Conservation (phyloP, 2,113 vertebrate genomes). For the Thomomys bottae region DNA sequence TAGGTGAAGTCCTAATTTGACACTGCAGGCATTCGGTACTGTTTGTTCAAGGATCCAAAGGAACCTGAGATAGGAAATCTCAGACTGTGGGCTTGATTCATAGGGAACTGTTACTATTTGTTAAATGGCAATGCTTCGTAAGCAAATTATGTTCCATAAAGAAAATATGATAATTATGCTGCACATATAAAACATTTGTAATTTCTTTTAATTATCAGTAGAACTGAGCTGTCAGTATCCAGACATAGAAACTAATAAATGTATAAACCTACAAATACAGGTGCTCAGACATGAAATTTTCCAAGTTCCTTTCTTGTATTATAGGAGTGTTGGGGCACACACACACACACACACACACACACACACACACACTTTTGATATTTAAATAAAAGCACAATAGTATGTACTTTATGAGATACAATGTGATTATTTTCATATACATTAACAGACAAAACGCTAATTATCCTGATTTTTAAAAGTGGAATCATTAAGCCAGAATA, state of each 20-base stretch:
- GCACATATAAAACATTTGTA: slow-evolving; percentile 67
- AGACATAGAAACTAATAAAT: slow-evolving; percentile 51
- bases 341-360: too few species aligned
- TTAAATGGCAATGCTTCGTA: slow-evolving; percentile 74
- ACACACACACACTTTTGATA: neutral
- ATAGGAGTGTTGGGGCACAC: too few species aligned
- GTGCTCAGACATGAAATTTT: neutral
- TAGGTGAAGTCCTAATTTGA: slow-evolving; percentile 85
- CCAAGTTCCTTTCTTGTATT: neutral
- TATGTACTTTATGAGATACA: neutral
- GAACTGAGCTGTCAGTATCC: neutral
- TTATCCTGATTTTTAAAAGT: too few species aligned
- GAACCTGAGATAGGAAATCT: slow-evolving; percentile 79
- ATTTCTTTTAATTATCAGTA: slow-evolving; percentile 56
- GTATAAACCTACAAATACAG: neutral
- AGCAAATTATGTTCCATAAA: slow-evolving; percentile 71
- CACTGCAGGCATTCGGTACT: slow-evolving; percentile 80
- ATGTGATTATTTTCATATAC: neutral
- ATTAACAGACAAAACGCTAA: too few species aligned
- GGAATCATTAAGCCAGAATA: neutral
- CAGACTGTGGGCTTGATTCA: slow-evolving; percentile 76
- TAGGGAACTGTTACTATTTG: slow-evolving; percentile 77
- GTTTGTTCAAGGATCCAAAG: slow-evolving; percentile 79
- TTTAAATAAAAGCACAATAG: neutral
- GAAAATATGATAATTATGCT: slow-evolving; percentile 74